A percentile compares a stretch with the other conserved stretches of the same genome.
phyloP scores from a whole-genome alignment of 2,113 vertebrate genomes.

The Fukomys damarensis region DNA sequence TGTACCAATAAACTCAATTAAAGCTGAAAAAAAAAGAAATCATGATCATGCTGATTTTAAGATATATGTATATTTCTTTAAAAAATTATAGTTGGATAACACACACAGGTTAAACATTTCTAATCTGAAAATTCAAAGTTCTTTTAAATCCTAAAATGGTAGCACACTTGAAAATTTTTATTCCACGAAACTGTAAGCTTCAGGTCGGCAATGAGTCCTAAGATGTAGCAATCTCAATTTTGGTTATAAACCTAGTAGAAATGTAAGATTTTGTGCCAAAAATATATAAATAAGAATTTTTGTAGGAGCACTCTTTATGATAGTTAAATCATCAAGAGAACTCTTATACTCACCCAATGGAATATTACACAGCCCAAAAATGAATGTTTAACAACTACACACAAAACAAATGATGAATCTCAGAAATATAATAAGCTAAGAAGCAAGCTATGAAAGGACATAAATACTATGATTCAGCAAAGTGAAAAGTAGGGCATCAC shows the following conservation, averaged over 20 bases:
- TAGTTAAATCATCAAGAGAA: not conserved
- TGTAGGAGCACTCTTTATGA: not conserved
- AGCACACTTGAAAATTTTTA: not conserved
- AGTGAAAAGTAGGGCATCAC: not conserved
- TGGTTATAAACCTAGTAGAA: not conserved
- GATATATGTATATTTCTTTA: not conserved
- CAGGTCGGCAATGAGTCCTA: not conserved
- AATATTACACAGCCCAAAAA: not conserved
- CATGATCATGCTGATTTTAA: slow-evolving; percentile 19
- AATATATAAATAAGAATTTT: not conserved
- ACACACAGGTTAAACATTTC: not conserved
- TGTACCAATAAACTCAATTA: too few species aligned
- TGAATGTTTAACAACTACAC: not conserved
- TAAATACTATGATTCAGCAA: not conserved
- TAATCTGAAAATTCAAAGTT: not conserved
- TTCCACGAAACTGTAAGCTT: not conserved
- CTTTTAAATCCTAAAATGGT: not conserved
- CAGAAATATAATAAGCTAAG: not conserved
- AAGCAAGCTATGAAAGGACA: not conserved
- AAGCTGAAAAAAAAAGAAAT: too few species aligned
- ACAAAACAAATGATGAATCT: not conserved
- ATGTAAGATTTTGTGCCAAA: not conserved
- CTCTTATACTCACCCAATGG: not conserved
- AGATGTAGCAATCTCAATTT: not conserved
- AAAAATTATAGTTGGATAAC: not conserved